phyloP scores from a whole-genome alignment of 1,140 invertebrate species.

The Ericerus pela region DNA sequence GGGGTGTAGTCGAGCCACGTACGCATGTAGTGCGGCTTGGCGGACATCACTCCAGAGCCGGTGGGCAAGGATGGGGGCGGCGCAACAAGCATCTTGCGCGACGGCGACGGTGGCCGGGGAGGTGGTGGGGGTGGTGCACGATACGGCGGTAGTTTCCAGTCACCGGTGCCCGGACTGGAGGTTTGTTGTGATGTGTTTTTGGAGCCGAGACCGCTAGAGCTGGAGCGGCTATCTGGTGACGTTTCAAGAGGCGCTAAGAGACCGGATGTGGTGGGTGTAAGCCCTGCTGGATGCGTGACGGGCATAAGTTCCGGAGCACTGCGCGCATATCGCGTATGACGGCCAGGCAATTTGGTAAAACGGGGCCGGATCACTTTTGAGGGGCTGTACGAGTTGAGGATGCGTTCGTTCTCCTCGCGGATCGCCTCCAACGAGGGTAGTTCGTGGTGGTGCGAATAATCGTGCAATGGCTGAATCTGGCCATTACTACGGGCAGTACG shows the following conservation, averaged over 20 bases:
- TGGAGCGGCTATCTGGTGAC: conserved; percentile 70
- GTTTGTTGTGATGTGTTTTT: conserved; percentile 75
- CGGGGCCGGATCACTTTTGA: conserved; percentile 13
- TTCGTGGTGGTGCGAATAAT: conserved; percentile 55
- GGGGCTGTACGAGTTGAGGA: conserved; percentile 14
- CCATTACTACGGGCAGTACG: conserved; percentile 49
- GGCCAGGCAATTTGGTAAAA: conserved; percentile 35
- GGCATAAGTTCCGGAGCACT: conserved; percentile 43
- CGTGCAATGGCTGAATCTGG: no score
- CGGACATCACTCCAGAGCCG: background rate
- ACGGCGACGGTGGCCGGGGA: conserved; percentile 26
- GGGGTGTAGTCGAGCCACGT: conserved; percentile 22
- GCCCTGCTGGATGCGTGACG: conserved; percentile 26
- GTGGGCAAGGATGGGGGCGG: background rate
- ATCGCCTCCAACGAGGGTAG: conserved; percentile 54
- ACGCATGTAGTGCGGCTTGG: conserved; percentile 1
- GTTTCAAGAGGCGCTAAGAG: no score
- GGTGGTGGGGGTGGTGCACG: conserved; percentile 52
- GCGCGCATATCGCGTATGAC: conserved; percentile 45
- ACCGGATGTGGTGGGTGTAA: conserved; percentile 36
- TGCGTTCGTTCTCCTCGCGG: conserved; percentile 43
- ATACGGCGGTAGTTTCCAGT: conserved; percentile 52
- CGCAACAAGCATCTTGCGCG: no score
- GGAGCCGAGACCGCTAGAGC: conserved; percentile 75
- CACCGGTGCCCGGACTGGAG: conserved; percentile 48